Base-by-base conservation (phyloP, 2,888 invertebrate species). In the Smittia sp. region DNA sequence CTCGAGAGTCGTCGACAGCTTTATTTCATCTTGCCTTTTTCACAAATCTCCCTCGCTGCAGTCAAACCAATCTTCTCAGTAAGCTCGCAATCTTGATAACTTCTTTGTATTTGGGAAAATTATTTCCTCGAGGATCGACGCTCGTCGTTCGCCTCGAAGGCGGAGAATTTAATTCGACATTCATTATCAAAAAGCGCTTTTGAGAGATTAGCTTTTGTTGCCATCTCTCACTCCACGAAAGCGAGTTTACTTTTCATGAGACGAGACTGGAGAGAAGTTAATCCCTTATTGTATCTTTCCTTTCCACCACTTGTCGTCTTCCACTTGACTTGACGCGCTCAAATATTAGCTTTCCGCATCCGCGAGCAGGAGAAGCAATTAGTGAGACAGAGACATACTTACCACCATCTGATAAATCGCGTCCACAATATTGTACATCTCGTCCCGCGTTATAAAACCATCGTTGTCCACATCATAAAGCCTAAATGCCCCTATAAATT, bases 321-420 rank as follows among this genome's bases (percentile, higher is more conserved):
- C 7, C 18, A 15, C 18, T 54, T 54, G 18, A 54, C 39, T 39
- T 39, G 39, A 39, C 7, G 13, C 39, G 39, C 46, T 32, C 9
- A 46, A 46, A 46, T 46, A 46, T 46, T 46, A 46, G 11, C 46
- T 46, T 46, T 46, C 15, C n/a, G 4, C 46, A 46, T 46, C 15
- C n/a, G 3, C 46, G n/a, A 46, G 46, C 46, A 46, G 46, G 46
- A 32, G 32, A 3, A 32, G 3, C 32, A 32, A 32, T 32, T 32
- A 32, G 32, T 32, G 9, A n/a, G 9, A 46, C 46, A 15, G 46
- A 46, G 46, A 2, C n/a, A 2, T 46, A 90, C 93, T 85, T 89
- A 96, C 97, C 89, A 97, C 96, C 97, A 96, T 96, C 84, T 96
- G 95, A 84, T 97, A 97, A 80, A 97, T 97, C 75, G 96, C 96